Evolutionary conservation across 92 coral and sea anemone genomes (phyloP).

Genomic region (Palythoa caribaeorum): DNA sequence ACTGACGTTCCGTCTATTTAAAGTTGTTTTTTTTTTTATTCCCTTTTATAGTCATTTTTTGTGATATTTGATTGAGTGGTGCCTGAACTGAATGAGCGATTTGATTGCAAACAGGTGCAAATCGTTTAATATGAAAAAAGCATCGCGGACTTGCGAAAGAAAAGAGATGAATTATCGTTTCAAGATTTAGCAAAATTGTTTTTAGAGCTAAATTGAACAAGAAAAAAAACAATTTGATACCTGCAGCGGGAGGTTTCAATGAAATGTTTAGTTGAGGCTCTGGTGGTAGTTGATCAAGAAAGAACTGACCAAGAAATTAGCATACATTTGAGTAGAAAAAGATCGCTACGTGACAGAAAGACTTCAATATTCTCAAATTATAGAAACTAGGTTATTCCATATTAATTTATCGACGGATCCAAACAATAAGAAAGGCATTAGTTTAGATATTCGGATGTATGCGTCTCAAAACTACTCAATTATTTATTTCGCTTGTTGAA

Average conservation of each 20-base stretch:
- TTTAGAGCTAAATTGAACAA: conserved; percentile 8
- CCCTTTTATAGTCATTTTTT: conserved; percentile 44
- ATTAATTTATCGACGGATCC: conserved; percentile 34
- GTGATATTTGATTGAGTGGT: conserved; percentile 4
- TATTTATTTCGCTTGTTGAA: conserved; percentile 60
- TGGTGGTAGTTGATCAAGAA: neutral
- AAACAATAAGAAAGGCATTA: conserved; percentile 6
- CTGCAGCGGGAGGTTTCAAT: conserved; percentile 33
- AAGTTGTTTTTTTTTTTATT: neutral
- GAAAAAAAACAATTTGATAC: conserved; percentile 40
- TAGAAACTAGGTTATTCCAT: neutral
- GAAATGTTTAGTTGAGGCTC: neutral
- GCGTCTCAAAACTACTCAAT: conserved; percentile 60
- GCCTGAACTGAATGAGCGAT: neutral
- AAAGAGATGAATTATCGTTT: neutral
- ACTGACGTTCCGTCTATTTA: neutral
- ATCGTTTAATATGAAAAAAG: neutral
- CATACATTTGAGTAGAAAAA: neutral
- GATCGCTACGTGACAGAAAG: conserved; percentile 20
- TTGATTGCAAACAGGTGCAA: conserved; percentile 36
- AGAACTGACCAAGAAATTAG: conserved; percentile 1
- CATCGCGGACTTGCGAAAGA: neutral
- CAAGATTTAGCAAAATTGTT: neutral
- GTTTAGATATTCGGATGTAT: conserved; percentile 62
- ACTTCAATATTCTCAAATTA: conserved; percentile 3